phyloP scores from a whole-genome alignment of 2,888 invertebrate genomes.

The Tenthredo livida region DNA sequence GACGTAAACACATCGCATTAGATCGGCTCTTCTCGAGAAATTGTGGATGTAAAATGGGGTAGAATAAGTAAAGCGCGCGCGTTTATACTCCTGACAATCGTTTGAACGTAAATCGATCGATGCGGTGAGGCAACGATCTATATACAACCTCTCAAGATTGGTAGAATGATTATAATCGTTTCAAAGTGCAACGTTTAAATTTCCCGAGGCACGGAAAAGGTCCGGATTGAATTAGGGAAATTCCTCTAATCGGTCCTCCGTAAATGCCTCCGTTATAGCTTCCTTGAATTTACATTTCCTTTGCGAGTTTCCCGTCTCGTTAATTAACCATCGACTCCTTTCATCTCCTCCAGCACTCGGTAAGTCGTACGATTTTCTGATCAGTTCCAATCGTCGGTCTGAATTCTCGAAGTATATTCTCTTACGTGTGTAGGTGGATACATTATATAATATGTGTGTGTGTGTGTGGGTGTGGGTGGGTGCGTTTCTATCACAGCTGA shows the following conservation, averaged over 20 bases:
- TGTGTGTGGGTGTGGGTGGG: neutral
- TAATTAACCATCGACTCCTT: conserved; percentile 40
- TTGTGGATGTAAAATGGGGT: neutral
- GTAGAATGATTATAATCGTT: conserved; percentile 13
- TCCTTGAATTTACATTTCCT: conserved; percentile 12
- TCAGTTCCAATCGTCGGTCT: conserved; percentile 5
- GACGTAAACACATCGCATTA: conserved; percentile 15
- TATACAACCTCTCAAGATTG: neutral
- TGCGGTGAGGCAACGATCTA: neutral
- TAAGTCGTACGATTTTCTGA: conserved; percentile 31
- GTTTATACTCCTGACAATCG: neutral
- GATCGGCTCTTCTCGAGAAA: neutral
- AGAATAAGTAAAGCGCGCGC: neutral
- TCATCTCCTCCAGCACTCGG: conserved; percentile 23
- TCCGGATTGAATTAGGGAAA: conserved; percentile 28
- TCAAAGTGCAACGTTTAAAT: neutral
- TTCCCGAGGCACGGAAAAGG: neutral
- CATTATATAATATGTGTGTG: neutral
- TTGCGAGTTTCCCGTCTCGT: neutral
- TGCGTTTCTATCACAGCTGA: conserved; percentile 27
- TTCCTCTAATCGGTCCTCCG: neutral
- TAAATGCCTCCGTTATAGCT: conserved; percentile 2
- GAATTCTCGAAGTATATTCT: conserved; percentile 1
- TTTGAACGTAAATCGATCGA: conserved; percentile 25
- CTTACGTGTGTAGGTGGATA: neutral